Evolutionary conservation across 2,888 invertebrate genomes (phyloP), one percentile per base, ranked within the genome.

Genomic region (Ditula angustiorana): DNA sequence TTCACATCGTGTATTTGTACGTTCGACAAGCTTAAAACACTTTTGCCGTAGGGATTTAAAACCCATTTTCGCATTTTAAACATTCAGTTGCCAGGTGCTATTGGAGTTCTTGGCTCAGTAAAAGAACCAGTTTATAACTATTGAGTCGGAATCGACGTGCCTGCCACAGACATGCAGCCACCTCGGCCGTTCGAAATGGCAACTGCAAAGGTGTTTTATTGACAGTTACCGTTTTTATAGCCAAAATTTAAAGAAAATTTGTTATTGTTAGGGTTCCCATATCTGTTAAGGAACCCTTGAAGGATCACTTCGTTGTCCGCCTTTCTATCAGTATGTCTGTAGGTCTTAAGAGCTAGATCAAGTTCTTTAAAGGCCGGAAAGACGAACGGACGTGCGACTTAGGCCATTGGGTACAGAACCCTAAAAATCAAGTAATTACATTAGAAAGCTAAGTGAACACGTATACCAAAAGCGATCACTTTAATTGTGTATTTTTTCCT

Each of bases 71-170:
- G 33, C 10, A 49, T 41, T 62, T 57, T 56, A 62, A 62, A 71
- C 71, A 71, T 69, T 44, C 61, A 59, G 68, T 55, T 21, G 33
- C 19, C 58, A 60, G 68, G 66, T 67, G 66, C 70, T 46, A 70
- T 73, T 74, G 72, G 71, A 71, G 69, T 75, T 77, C 71, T 68
- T 58, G 41, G 68, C 53, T 58, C 68, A 61, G 69, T 74, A 74
- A 73, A 82, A 80, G 77, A 77, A 76, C 74, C 78, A 75, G 77
- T 82, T 80, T 80, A 72, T 75, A 80, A 77, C 77, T 76, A 77
- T 77, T 74, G 76, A 74, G 73, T 64, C 67, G 73, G 68, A 77
- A 78, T 73, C 69, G 74, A 75, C 71, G 75, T 78, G 79, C 67
- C 78, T 74, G 78, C 71, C 63, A 55, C 74, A 71, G 81, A 78